Percentiles rank a stretch among this genome's conserved stretches.
Evolutionary conservation across 2,888 invertebrate species (phyloP).

Genomic region (Corythucha ciliata): DNA sequence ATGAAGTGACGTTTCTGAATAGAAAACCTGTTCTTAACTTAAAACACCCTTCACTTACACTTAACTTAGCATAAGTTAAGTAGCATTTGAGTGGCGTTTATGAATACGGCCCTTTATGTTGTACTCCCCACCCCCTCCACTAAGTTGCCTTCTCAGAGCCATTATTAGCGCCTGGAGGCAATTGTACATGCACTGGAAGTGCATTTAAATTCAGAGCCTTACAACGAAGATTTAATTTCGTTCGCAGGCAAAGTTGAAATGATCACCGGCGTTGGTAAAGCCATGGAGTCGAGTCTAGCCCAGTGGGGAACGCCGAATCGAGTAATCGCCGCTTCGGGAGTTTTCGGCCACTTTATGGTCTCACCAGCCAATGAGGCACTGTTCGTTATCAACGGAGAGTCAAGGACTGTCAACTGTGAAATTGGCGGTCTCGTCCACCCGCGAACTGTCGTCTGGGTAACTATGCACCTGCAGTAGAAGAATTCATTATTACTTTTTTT

Average conservation of each 20-base stretch:
- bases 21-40: too few species aligned
- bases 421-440: conserved; percentile 59
- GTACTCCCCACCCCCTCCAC: too few species aligned
- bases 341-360: conserved; percentile 63
- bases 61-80: too few species aligned
- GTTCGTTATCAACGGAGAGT: conserved; percentile 60
- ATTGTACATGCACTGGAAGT: too few species aligned
- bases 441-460: conserved; percentile 56
- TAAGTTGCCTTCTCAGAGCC: too few species aligned
- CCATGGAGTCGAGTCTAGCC: conserved; percentile 48
- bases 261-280: conserved; percentile 60
- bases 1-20: too few species aligned
- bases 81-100: too few species aligned
- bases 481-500: too few species aligned
- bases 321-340: conserved; percentile 56
- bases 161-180: too few species aligned
- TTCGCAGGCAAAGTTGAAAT: conserved; percentile 60
- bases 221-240: conserved; percentile 2
- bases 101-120: too few species aligned
- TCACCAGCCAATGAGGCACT: conserved; percentile 60
- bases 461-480: conserved; percentile 48
- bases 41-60: too few species aligned
- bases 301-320: conserved; percentile 58
- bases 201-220: too few species aligned
- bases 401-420: conserved; percentile 63